Base-by-base conservation (phyloP, 1,140 invertebrate genomes). In the Megalopta genalis region DNA sequence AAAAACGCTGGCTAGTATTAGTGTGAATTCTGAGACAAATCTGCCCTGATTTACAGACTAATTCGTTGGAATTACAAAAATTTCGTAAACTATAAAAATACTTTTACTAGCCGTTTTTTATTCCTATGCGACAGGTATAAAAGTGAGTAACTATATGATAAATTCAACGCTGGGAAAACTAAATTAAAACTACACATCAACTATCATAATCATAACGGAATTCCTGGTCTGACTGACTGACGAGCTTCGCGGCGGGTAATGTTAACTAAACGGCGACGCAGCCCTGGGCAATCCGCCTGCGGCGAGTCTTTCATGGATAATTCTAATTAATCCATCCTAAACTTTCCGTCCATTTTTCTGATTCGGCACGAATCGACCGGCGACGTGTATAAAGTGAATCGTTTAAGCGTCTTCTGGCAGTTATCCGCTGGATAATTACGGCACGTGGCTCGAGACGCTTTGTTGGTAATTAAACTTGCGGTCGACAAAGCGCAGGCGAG, bases 391-490 rank as follows among this genome's bases (percentile, higher is more conserved):
- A 77, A 77, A 71, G 65, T 39, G n/a, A 71, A 69, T 23, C 32
- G 59, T 77, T 71, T 69, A 63, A 71, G 32, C 75, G 75, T 71
- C 67, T 77, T 54, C 32, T 71, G 46, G 46, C 46, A 63, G 67
- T 71, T 71, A 71, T 77, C 67, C 59, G 67, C 16, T 27, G 65
- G 66, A 77, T 77, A 77, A 77, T 77, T 77, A 77, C 27, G 66
- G 66, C 80, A 77, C 81, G 81, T 81, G 84, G 74, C 66, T 65
- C 71, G 79, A 67, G 81, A 76, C 70, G 68, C 77, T 89, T 88
- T 87, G 86, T 85, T 86, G 82, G 80, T 89, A 87, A 89, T 89
- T 86, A 85, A 88, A 87, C 79, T 80, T 85, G 67, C 68, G 60
- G 67, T 68, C 39, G 52, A 27, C 16, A 49, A 25, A 42, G 25